phyloP scores from a whole-genome alignment of 2,888 invertebrate genomes.

The Chrysina gloriosa region DNA sequence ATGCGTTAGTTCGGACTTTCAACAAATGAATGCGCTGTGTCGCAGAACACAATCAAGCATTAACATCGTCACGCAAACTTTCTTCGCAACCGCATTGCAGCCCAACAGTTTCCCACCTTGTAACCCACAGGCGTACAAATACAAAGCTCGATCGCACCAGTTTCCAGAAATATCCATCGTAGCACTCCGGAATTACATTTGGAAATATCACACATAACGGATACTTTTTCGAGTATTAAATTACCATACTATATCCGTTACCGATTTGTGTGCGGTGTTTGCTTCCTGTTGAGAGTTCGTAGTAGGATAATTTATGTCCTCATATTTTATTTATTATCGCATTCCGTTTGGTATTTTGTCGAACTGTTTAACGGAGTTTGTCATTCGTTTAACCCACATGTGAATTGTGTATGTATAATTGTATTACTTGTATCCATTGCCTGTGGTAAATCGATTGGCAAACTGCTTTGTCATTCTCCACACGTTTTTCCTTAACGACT shows the following conservation, averaged over 20 bases:
- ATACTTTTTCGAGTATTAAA: not conserved
- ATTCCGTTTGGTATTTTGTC: too few relatives aligned
- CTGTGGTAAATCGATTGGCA: too few relatives aligned
- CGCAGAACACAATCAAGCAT: slow-evolving; percentile 46
- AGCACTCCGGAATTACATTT: not conserved
- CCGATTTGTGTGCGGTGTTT: not conserved
- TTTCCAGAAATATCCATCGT: not conserved
- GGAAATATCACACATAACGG: not conserved
- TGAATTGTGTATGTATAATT: too few relatives aligned
- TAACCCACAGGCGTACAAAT: not conserved
- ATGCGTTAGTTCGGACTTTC: slow-evolving; percentile 20
- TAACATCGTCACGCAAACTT: slow-evolving; percentile 47
- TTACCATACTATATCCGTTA: not conserved
- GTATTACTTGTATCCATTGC: too few relatives aligned
- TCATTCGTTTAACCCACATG: too few relatives aligned
- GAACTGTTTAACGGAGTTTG: too few relatives aligned
- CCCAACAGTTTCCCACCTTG: slow-evolving; percentile 37
- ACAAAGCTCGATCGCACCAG: not conserved
- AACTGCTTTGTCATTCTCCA: too few relatives aligned
- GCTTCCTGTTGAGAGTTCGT: not conserved
- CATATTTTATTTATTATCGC: not conserved
- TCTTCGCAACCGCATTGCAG: slow-evolving; percentile 48
- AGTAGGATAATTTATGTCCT: not conserved
- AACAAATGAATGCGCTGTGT: slow-evolving; percentile 48
- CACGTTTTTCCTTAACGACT: too few relatives aligned